Evolutionary conservation across 1,140 invertebrate species (phyloP).

Genomic region (Psilanteris sp.): DNA sequence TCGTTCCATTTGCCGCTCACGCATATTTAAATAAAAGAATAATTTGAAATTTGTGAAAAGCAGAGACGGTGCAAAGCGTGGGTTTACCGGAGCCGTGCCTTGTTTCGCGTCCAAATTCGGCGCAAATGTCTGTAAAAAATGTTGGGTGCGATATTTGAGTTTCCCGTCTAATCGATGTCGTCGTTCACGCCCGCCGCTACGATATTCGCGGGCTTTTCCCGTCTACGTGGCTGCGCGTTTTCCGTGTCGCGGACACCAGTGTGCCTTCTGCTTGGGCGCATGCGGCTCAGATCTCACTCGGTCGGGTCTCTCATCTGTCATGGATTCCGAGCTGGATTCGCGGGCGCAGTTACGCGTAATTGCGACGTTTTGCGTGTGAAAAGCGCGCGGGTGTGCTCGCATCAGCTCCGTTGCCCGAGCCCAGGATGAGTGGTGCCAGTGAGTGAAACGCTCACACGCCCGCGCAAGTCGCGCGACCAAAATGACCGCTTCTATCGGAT

Average conservation of each 20-base stretch:
- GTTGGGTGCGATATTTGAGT: slow-evolving; percentile 1
- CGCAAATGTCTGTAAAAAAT: too few relatives aligned
- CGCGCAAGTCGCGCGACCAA: slow-evolving; percentile 43
- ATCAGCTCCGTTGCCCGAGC: slow-evolving; percentile 20
- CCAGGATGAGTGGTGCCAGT: slow-evolving; percentile 17
- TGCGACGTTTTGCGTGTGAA: slow-evolving; percentile 68
- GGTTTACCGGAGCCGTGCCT: too few relatives aligned
- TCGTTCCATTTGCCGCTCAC: too few relatives aligned
- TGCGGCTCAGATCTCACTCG: slow-evolving; percentile 51
- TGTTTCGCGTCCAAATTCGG: too few relatives aligned
- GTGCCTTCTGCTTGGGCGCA: slow-evolving; percentile 65
- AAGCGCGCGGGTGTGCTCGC: slow-evolving; percentile 17
- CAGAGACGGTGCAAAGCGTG: too few relatives aligned
- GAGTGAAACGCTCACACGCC: too few relatives aligned
- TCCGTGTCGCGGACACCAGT: slow-evolving; percentile 23
- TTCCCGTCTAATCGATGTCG: slow-evolving; percentile 10
- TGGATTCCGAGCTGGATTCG: slow-evolving; percentile 74
- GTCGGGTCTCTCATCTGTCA: slow-evolving; percentile 69
- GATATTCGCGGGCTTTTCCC: slow-evolving; percentile 32
- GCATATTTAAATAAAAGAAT: too few relatives aligned
- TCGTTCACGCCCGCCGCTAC: not conserved
- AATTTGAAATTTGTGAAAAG: too few relatives aligned
- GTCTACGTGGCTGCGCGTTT: slow-evolving; percentile 37
- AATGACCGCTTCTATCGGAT: slow-evolving; percentile 64
- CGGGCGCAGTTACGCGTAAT: slow-evolving; percentile 71